Conservation (phyloP, 2,797 vertebrate species). For the Rhinella marina region DNA sequence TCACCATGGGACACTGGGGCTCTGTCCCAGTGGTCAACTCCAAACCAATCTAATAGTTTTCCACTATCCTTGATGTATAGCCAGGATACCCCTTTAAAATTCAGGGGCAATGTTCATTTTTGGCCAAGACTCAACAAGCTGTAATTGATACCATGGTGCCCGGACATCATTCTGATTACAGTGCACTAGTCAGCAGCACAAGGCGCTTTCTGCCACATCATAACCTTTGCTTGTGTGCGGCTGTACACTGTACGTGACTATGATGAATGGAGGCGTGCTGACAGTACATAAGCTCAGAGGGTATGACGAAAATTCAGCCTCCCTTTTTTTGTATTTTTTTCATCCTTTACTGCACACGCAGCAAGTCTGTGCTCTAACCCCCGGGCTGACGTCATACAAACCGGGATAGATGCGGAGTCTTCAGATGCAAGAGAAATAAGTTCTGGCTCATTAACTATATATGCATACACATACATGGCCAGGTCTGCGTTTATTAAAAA, state of each 20-base stretch:
- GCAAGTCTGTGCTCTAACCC: constrained; percentile 39
- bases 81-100: no score
- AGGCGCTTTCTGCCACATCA: background rate
- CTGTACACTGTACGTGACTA: constrained; percentile 37
- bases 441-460: constrained; percentile 28
- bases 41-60: no score
- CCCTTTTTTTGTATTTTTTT: background rate
- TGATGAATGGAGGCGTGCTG: constrained; percentile 43
- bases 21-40: no score
- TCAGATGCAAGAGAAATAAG: background rate
- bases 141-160: constrained; percentile 25
- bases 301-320: constrained; percentile 33
- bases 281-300: constrained; percentile 25
- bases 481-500: background rate
- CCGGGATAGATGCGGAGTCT: background rate
- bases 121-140: background rate
- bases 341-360: constrained; percentile 39
- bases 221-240: constrained; percentile 40
- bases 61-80: no score
- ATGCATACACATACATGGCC: background rate
- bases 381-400: constrained; percentile 22
- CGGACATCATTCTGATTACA: background rate
- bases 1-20: no score
- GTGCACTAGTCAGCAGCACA: constrained; percentile 6
- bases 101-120: background rate